Conservation (phyloP, 64 coral and sea anemone genomes). For the Montipora efflorescens region DNA sequence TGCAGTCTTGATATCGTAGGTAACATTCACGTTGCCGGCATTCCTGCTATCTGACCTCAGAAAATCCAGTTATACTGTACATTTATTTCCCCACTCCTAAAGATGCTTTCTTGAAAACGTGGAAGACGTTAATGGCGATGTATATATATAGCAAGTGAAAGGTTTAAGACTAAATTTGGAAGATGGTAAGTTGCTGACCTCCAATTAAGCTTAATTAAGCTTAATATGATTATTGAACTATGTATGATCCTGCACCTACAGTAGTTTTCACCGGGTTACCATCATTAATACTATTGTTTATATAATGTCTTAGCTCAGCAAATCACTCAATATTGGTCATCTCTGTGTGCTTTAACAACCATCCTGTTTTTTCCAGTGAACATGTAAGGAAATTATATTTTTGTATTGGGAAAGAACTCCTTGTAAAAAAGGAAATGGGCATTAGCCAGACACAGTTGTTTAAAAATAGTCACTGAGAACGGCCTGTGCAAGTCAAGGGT, state of each 20-base stretch:
- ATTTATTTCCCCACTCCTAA: background rate
- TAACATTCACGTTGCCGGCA: background rate
- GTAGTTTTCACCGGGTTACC: too few species aligned
- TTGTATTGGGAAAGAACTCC: too few species aligned
- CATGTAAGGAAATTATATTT: background rate
- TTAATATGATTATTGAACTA: background rate
- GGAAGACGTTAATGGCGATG: slow-evolving; percentile 7
- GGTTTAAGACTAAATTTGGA: background rate
- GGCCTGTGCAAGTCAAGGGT: background rate
- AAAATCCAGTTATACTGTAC: background rate
- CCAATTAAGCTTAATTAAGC: background rate
- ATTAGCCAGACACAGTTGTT: too few species aligned
- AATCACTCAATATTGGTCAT: too few species aligned
- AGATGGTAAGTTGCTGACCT: background rate
- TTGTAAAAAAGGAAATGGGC: too few species aligned
- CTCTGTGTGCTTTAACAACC: too few species aligned
- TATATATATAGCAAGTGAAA: background rate
- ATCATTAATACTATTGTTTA: too few species aligned
- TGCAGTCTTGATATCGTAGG: background rate
- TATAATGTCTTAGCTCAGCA: too few species aligned
- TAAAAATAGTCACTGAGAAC: background rate
- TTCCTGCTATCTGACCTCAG: background rate
- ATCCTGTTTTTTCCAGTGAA: background rate
- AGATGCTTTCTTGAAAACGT: background rate
- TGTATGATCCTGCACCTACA: background rate